Conservation (phyloP, 2,113 vertebrate genomes). For the Ciconia boyciana region DNA sequence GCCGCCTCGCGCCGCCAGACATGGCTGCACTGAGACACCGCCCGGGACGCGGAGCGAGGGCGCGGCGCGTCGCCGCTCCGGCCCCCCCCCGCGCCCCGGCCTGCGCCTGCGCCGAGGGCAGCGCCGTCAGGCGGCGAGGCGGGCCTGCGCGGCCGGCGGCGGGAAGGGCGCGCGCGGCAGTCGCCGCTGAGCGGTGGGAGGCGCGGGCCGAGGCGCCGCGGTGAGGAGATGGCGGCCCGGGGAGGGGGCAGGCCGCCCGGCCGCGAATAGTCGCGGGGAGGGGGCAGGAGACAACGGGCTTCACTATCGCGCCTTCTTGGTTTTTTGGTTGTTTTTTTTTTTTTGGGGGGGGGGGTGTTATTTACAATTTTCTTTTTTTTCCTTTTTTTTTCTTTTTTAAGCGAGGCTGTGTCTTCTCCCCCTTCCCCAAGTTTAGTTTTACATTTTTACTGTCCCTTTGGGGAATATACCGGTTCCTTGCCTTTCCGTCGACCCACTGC, state of each 20-base stretch:
- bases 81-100: background rate
- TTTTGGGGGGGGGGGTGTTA: background rate
- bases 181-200: background rate
- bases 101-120: background rate
- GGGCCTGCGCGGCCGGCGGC: background rate
- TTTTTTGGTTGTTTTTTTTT: background rate
- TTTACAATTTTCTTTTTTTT: no score
- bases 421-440: background rate
- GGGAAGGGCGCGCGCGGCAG: background rate
- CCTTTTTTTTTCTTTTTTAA: background rate
- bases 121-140: background rate
- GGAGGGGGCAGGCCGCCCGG: no score
- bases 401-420: background rate
- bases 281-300: background rate
- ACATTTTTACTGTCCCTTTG: background rate
- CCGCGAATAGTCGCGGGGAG: no score
- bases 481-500: background rate
- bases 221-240: background rate
- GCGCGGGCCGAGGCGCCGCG: background rate
- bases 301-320: background rate
- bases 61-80: background rate
- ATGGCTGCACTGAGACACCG: slow-evolving; percentile 12
- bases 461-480: background rate
- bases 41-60: slow-evolving; percentile 29
- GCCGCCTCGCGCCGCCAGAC: slow-evolving; percentile 46